phyloP scores from a whole-genome alignment of 2,113 vertebrate species.

The Seriola rivoliana region DNA sequence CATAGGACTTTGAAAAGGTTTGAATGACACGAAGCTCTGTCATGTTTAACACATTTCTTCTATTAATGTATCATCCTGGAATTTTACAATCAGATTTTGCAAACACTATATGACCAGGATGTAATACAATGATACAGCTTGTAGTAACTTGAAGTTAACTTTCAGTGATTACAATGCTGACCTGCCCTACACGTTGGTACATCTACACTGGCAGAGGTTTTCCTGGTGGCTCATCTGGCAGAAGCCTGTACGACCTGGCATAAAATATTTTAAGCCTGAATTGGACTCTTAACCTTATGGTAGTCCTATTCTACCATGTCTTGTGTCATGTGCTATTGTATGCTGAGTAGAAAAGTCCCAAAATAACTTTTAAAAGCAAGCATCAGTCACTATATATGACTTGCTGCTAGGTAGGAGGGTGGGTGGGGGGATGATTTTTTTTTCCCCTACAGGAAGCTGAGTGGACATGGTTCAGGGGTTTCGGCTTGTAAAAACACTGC shows the following conservation, averaged over 20 bases:
- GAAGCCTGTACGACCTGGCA: neutral
- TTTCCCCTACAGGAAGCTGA: slow-evolving; percentile 61
- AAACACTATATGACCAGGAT: neutral
- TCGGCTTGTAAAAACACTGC: slow-evolving; percentile 75
- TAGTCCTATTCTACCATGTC: neutral
- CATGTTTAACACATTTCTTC: neutral
- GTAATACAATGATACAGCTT: neutral
- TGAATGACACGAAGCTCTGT: slow-evolving; percentile 3
- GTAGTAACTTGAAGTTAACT: neutral
- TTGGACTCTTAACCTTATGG: neutral
- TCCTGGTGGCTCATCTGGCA: slow-evolving; percentile 1
- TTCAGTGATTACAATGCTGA: neutral
- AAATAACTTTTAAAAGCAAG: slow-evolving; percentile 4
- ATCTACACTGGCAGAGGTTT: neutral
- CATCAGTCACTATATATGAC: neutral
- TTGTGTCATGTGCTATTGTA: slow-evolving; percentile 15
- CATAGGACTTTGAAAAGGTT: neutral
- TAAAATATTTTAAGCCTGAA: slow-evolving; percentile 9
- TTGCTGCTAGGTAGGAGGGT: slow-evolving; percentile 19
- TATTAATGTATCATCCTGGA: neutral
- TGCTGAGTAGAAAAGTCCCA: neutral
- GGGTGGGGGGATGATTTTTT: slow-evolving; percentile 9
- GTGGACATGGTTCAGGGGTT: slow-evolving; percentile 76
- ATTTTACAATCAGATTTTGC: neutral
- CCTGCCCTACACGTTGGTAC: neutral